Conservation (phyloP, 2,113 vertebrate species). For the Erythrocercus mccallii region DNA sequence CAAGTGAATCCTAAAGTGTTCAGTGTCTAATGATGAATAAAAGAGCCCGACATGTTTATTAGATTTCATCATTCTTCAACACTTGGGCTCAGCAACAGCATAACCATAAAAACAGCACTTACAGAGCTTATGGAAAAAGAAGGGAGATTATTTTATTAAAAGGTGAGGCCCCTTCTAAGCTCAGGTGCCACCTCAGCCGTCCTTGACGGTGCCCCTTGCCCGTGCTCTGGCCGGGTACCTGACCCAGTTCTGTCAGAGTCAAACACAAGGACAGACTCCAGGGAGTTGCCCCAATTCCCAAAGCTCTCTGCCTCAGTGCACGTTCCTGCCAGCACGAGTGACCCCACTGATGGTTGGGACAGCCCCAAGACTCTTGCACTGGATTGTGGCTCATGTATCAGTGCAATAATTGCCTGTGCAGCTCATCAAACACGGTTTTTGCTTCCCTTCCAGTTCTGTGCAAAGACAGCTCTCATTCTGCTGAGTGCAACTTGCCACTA, state of each 20-base stretch:
- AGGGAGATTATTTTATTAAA: background rate
- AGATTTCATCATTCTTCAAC: background rate
- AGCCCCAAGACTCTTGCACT: background rate
- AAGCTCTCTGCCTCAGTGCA: background rate
- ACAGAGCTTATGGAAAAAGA: background rate
- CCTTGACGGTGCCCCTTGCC: background rate
- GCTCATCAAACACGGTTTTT: background rate
- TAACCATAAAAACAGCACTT: background rate
- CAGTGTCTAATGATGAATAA: background rate
- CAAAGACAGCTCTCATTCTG: background rate
- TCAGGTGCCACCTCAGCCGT: background rate
- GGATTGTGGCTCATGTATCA: background rate
- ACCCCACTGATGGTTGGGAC: background rate
- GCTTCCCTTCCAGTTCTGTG: background rate
- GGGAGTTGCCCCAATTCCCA: background rate
- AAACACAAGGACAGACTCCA: background rate
- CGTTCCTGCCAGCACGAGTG: rapidly evolving
- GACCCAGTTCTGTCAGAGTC: background rate
- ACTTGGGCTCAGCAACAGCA: background rate
- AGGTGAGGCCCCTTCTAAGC: background rate
- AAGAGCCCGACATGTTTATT: background rate
- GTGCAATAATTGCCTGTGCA: background rate
- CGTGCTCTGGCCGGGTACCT: rapidly evolving
- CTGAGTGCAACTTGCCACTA: background rate
- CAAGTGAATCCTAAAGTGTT: background rate